Conservation (phyloP, 2,888 invertebrate species). For the Dryocosmus kuriphilus region DNA sequence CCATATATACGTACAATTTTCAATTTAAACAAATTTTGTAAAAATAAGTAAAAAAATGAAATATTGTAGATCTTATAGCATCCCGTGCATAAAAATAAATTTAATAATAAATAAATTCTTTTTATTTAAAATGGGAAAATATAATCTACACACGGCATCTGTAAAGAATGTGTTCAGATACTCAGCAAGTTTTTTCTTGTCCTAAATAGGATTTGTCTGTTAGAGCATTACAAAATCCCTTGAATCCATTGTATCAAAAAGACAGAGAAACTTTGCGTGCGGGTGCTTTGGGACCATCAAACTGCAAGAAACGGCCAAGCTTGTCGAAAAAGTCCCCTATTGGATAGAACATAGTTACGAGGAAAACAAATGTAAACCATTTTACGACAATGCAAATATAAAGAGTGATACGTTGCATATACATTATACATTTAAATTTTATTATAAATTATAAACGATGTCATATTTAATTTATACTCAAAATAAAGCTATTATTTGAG, state of each 20-base stretch:
- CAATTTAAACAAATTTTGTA: too few species aligned
- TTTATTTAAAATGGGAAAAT: too few species aligned
- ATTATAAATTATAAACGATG: too few species aligned
- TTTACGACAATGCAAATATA: not conserved
- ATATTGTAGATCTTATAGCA: too few species aligned
- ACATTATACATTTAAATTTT: too few species aligned
- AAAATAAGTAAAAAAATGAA: too few species aligned
- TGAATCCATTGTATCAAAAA: constrained; percentile 17
- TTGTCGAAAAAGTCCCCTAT: constrained; percentile 6
- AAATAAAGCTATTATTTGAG: too few species aligned
- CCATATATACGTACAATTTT: too few species aligned
- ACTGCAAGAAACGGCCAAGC: constrained; percentile 23
- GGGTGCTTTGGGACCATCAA: constrained; percentile 23
- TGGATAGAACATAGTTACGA: not conserved
- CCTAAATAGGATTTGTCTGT: not conserved
- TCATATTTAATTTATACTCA: too few species aligned
- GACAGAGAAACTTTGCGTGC: constrained; percentile 10
- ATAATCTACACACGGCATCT: not conserved
- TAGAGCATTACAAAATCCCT: constrained; percentile 3
- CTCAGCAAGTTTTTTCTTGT: not conserved
- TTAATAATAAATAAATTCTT: too few species aligned
- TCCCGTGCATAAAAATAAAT: too few species aligned
- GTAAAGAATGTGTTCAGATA: not conserved
- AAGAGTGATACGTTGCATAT: not conserved
- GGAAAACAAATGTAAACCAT: constrained; percentile 1